Base-by-base conservation (phyloP, 2,797 vertebrate species). In the Microhierax caerulescens region DNA sequence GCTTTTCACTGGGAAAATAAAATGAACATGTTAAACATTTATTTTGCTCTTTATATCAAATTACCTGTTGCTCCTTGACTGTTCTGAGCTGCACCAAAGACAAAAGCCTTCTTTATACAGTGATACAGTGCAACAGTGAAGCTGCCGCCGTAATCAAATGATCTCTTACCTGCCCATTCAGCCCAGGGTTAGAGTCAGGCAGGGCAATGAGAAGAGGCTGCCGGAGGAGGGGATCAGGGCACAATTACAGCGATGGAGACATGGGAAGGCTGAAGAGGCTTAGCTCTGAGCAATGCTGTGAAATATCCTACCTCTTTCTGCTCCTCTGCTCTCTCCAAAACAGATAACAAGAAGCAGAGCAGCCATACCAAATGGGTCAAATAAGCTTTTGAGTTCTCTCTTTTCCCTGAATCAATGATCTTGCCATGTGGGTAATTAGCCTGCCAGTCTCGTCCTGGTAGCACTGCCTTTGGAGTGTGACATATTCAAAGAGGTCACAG, bases 1-100 rank as follows among this genome's bases (percentile, higher is more conserved):
- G 72, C 79, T 84, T 91, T 72, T 87, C 79, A 50, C 15, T 63
- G 59, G 76, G 80, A 93, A 96, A 96, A 69, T 39, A 68, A 91
- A 94, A 93, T n/a, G 28, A 86, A 25, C 37, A 21, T 9, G 39
- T 68, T 88, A 81, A 25, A 45, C 0, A 0, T 63, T 90, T 89
- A 37, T 88, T 94, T 94, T 65, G 8, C 16, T 78, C 36, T 79
- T 85, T 77, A 30, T 81, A 73, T 88, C 37, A 72, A 85, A 78
- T 73, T 80, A 67, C 53, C 34, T 78, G 25, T 75, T 77, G 72
- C 51, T 85, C 43, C 53, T 68, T 85, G 53, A 18, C 30, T 87
- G 39, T 60, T 93, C 92, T 32, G 34, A 79, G 37, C 70, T 63
- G 41, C 60, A 56, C 14, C 43, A 63, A 77, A 93, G 74, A 37